Conservation (phyloP, 2,797 vertebrate species). For the Cygnus olor region DNA sequence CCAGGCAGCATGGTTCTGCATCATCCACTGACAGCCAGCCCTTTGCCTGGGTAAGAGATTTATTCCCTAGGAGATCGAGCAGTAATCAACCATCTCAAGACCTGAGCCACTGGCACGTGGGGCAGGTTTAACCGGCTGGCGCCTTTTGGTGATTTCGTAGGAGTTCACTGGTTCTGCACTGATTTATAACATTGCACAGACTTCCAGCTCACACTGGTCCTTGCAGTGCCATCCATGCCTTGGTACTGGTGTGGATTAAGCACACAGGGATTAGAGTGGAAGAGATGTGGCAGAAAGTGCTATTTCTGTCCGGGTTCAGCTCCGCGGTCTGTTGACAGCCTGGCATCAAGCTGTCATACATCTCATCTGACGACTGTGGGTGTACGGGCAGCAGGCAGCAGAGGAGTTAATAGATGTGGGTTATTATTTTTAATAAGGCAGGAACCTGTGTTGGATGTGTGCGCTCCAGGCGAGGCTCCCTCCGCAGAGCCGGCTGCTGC, state of each 20-base stretch:
- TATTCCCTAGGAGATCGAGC: not conserved
- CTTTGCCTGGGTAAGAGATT: not conserved
- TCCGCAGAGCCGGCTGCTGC: not conserved
- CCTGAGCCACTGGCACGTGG: not conserved
- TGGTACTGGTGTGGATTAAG: not conserved
- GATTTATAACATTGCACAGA: not conserved
- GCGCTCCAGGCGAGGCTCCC: not conserved
- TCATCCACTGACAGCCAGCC: not conserved
- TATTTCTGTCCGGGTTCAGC: not conserved
- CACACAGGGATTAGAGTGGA: not conserved
- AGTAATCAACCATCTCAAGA: not conserved
- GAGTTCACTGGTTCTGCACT: not conserved
- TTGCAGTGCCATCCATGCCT: not conserved
- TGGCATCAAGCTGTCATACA: not conserved
- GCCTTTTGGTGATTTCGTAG: not conserved
- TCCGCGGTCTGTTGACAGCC: not conserved
- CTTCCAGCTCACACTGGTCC: not conserved
- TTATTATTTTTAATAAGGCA: not conserved
- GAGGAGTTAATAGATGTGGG: not conserved
- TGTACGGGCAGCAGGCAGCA: not conserved
- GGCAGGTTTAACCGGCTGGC: not conserved
- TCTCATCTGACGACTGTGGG: not conserved
- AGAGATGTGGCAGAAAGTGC: not conserved
- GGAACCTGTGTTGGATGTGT: not conserved
- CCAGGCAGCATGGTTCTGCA: not conserved